phyloP scores from a whole-genome alignment of 2,888 invertebrate species.

The Tinea trinotella region DNA sequence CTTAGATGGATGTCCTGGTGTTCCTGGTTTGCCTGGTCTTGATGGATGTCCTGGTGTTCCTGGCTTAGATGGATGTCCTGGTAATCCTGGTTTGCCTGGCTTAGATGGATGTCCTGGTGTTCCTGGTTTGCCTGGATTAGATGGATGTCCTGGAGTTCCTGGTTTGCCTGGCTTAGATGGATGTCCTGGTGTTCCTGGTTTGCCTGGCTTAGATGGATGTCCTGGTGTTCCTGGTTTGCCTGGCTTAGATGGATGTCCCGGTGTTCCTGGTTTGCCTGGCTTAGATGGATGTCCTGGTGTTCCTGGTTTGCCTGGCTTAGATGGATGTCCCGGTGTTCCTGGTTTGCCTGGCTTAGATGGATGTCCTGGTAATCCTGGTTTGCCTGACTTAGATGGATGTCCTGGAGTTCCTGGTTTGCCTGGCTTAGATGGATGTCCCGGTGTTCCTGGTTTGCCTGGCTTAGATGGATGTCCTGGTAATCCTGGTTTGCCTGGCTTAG shows the following conservation, averaged over 20 bases:
- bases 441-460: not conserved
- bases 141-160: not conserved
- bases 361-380: slow-evolving; percentile 17
- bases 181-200: slow-evolving; percentile 19
- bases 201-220: slow-evolving; percentile 19
- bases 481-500: slow-evolving; percentile 19
- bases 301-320: not conserved
- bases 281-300: slow-evolving; percentile 9
- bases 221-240: slow-evolving; percentile 18
- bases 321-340: slow-evolving; percentile 9
- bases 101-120: slow-evolving; percentile 19
- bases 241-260: too few species aligned
- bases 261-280: slow-evolving; percentile 13
- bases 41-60: slow-evolving; percentile 8
- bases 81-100: slow-evolving; percentile 14
- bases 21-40: not conserved
- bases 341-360: slow-evolving; percentile 11
- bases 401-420: slow-evolving; percentile 18
- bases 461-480: slow-evolving; percentile 18
- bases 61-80: slow-evolving; percentile 18
- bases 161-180: slow-evolving; percentile 4
- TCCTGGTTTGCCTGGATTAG: slow-evolving; percentile 6
- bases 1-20: slow-evolving; percentile 8
- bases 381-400: slow-evolving; percentile 14
- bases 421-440: not conserved